These are phyloP conservation scores for Oscheius myriophilus DNA, from an alignment of 2,888 invertebrate genomes.

Conservation along the genomic window DNA sequence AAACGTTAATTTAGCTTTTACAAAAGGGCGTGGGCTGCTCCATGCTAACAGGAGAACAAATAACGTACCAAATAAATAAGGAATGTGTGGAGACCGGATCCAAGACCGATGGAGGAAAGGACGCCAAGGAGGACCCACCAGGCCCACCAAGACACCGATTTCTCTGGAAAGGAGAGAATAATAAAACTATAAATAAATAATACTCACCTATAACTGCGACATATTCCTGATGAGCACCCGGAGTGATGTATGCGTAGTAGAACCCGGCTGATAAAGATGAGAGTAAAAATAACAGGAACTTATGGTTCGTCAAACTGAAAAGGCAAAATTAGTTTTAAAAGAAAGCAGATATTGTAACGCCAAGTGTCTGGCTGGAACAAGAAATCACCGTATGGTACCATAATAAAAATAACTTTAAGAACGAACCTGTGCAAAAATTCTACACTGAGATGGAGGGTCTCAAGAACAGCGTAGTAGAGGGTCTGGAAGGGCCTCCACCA, in stretches of 20 bases:
- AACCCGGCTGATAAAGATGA: slow-evolving; percentile 54
- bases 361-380: too few relatives aligned
- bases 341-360: too few relatives aligned
- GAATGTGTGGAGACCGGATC: slow-evolving; percentile 98
- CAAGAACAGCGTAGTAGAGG: slow-evolving; percentile 72
- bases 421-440: slow-evolving; percentile 50
- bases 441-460: slow-evolving; percentile 55
- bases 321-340: background rate
- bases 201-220: slow-evolving; percentile 24
- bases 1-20: slow-evolving; percentile 14
- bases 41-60: background rate
- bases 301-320: slow-evolving; percentile 70
- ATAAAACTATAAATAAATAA: background rate
- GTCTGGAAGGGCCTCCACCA: slow-evolving; percentile 72
- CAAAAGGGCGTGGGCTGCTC: background rate
- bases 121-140: slow-evolving; percentile 90
- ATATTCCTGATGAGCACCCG: slow-evolving; percentile 71
- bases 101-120: slow-evolving; percentile 93
- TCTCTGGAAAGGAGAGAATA: slow-evolving; percentile 7
- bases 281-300: slow-evolving; percentile 49
- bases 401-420: slow-evolving; percentile 11
- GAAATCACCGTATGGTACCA: too few relatives aligned
- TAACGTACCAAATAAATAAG: slow-evolving; percentile 83
- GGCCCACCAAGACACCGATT: slow-evolving; percentile 20
- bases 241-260: slow-evolving; percentile 68